A percentile compares a stretch with the other conserved stretches of the same genome.
These are phyloP conservation scores for Chaetophractus vellerosus DNA, from an alignment of 2,797 vertebrate genomes.

Conservation along the genomic window DNA sequence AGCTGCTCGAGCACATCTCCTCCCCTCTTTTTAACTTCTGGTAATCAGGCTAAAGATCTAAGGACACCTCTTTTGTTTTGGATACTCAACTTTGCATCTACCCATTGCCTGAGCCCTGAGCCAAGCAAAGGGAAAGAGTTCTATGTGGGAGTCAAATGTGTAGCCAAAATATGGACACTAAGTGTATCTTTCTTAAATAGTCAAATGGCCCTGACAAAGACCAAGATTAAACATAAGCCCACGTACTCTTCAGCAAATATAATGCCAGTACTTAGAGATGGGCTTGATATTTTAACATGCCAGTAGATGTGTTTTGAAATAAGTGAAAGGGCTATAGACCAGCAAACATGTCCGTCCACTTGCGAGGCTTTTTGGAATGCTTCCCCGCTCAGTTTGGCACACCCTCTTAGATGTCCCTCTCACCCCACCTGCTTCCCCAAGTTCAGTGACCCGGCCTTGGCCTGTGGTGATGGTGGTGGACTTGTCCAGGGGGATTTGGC, in stretches of 20 bases:
- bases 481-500: background rate
- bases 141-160: slow-evolving; percentile 72
- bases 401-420: background rate
- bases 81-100: slow-evolving; percentile 81
- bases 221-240: slow-evolving; percentile 71
- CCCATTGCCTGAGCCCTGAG: slow-evolving; percentile 76
- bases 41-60: slow-evolving; percentile 69
- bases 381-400: background rate
- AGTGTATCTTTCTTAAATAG: slow-evolving; percentile 72
- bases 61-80: slow-evolving; percentile 63
- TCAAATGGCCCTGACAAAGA: slow-evolving; percentile 63
- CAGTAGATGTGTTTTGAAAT: background rate
- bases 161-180: slow-evolving; percentile 80
- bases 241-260: background rate
- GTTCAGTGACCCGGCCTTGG: background rate
- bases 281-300: background rate
- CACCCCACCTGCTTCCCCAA: fast-evolving
- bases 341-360: background rate
- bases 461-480: background rate
- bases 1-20: too few species aligned
- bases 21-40: slow-evolving; percentile 34
- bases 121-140: slow-evolving; percentile 80
- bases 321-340: background rate
- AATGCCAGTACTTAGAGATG: background rate
- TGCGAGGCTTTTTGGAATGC: background rate